Evolutionary conservation across 2,888 invertebrate species (phyloP).

Genomic region (Coelinius sp.): DNA sequence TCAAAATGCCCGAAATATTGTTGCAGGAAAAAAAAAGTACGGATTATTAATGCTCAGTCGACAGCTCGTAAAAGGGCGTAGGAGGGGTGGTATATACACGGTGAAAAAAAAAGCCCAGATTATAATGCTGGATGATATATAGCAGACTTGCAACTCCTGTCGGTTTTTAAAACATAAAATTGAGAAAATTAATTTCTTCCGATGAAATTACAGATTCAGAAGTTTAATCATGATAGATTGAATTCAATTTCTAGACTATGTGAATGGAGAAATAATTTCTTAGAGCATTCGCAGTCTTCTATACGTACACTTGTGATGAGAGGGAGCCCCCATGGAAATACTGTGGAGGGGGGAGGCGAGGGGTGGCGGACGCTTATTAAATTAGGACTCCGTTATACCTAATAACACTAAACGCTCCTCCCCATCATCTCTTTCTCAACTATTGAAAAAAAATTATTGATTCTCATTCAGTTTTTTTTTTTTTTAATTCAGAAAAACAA

Average conservation of each 20-base stretch:
- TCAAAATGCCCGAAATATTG: constrained; percentile 51
- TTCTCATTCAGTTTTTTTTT: neutral
- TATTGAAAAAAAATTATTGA: constrained; percentile 22
- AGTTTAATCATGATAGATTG: too few relatives aligned
- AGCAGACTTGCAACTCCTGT: constrained; percentile 48
- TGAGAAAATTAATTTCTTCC: neutral
- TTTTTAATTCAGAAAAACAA: constrained; percentile 17
- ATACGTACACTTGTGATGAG: constrained; percentile 50
- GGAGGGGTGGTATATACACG: constrained; percentile 32
- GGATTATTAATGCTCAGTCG: constrained; percentile 62
- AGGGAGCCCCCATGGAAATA: constrained; percentile 40
- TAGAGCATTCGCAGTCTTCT: constrained; percentile 56
- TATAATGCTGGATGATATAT: constrained; percentile 63
- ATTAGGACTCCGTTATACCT: constrained; percentile 52
- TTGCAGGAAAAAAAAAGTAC: constrained; percentile 52
- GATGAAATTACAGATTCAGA: neutral
- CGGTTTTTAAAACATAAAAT: constrained; percentile 8
- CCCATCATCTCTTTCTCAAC: constrained; percentile 17
- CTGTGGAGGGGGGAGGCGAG: constrained; percentile 38
- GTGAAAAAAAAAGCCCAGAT: constrained; percentile 44
- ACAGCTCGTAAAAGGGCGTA: constrained; percentile 62
- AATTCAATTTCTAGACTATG: too few relatives aligned
- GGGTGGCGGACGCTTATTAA: constrained; percentile 55
- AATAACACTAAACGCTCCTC: constrained; percentile 33
- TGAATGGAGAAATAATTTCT: too few relatives aligned